Evolutionary conservation across 2,113 vertebrate genomes (phyloP), one percentile per base, ranked within the genome.

Genomic region (Vicugna pacos): DNA sequence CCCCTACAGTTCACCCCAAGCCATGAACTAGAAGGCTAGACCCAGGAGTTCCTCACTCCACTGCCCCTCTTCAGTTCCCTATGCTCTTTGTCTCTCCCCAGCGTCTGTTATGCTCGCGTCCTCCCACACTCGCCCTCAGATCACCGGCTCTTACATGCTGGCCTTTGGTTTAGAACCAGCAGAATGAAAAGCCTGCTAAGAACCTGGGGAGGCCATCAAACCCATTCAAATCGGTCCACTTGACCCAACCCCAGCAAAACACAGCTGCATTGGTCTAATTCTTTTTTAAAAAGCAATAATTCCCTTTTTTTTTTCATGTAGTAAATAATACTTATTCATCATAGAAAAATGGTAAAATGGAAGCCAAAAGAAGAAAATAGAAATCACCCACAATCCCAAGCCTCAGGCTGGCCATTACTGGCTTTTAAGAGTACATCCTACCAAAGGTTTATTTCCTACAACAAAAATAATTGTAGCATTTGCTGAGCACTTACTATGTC

Each of bases 311-410:
- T 72, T 86, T 85, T 94, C 75, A 67, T 38, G 22, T 22, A 46
- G 32, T 70, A 92, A 94, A 75, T 92, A 75, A 60, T 95, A 46
- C 42, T 60, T 88, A 69, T 24, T 80, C 54, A 46, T 52, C 88
- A 7, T 38, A 81, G 46, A 50, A 83, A 83, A 87, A 82, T 4
- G 22, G 35, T 13, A 80, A 83, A 89, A 73, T n/a, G 65, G 38
- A 92, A 91, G 24, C 28, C 38, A 77, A 72, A 92, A 65, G 87
- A 92, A 91, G 65, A 95, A 87, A 87, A 87, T 28, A 82, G 96
- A 95, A 96, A 65, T 52, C 56, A 76, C 22, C 42, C 35, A 72
- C 30, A 75, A 90, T 67, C n/a, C 56, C 60, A 82, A 83, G 65
- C 17, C 50, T 76, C 1, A 15, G 65, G 10, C 35, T 92, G 65